A percentile compares a stretch with the other conserved stretches of the same genome.
These are phyloP conservation scores for Danio aesculapii DNA, from an alignment of 2,797 vertebrate species.

Conservation along the genomic window DNA sequence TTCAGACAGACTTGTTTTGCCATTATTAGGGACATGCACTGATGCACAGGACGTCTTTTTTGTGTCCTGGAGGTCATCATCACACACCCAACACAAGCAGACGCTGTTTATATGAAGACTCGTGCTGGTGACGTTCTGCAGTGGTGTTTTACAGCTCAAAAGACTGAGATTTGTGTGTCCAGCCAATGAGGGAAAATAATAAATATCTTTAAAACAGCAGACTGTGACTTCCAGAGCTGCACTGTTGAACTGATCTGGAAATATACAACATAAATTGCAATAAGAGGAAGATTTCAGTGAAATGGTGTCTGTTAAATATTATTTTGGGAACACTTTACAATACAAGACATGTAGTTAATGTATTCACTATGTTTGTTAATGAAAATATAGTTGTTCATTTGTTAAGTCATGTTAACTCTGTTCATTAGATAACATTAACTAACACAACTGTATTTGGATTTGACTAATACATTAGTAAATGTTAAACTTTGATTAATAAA, in stretches of 20 bases:
- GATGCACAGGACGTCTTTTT: background rate
- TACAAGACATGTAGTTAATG: too few relatives aligned
- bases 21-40: background rate
- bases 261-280: background rate
- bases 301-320: too few relatives aligned
- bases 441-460: too few relatives aligned
- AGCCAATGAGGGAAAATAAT: background rate
- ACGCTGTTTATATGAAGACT: background rate
- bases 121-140: background rate
- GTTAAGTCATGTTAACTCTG: too few relatives aligned
- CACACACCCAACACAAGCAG: background rate
- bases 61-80: background rate
- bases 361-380: too few relatives aligned
- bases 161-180: background rate
- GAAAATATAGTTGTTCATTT: too few relatives aligned
- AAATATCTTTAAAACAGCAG: background rate
- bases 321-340: too few relatives aligned
- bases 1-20: conserved; percentile 10
- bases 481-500: background rate
- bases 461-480: too few relatives aligned
- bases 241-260: background rate
- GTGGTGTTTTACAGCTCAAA: background rate
- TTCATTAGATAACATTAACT: too few relatives aligned
- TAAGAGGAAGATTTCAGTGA: background rate
- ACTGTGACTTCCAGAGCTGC: background rate